These are phyloP conservation scores for Parambassis ranga DNA, from an alignment of 2,797 vertebrate genomes.

Conservation along the genomic window DNA sequence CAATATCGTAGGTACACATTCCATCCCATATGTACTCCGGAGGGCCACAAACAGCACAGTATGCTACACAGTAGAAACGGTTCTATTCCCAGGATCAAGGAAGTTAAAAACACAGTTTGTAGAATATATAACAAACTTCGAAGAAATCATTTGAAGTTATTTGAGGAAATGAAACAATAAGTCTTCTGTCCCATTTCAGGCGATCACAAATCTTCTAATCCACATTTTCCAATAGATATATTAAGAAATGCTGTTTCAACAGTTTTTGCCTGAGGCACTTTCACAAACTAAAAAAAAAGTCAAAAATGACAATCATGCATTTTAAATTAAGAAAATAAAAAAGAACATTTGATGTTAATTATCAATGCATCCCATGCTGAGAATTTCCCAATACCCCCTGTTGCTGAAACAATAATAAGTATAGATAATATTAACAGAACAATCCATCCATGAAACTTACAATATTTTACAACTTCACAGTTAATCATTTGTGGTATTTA, in stretches of 20 bases:
- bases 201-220: constrained; percentile 11
- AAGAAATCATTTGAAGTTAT: not conserved
- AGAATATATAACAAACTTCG: not conserved
- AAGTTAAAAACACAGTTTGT: not conserved
- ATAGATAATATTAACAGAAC: constrained; percentile 18
- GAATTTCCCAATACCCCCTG: constrained; percentile 13
- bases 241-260: constrained; percentile 4
- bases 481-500: constrained; percentile 3
- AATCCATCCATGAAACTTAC: constrained; percentile 23
- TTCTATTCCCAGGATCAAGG: no score
- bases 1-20: no score
- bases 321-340: not conserved
- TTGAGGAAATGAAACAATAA: not conserved
- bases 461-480: constrained; percentile 8
- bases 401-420: constrained; percentile 16
- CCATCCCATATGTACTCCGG: no score
- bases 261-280: constrained; percentile 13
- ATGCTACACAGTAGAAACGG: not conserved
- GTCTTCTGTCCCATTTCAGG: not conserved
- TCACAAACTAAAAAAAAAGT: not conserved
- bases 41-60: no score
- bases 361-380: constrained; percentile 12
- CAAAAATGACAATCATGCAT: not conserved
- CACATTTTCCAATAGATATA: not conserved
- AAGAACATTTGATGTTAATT: constrained; percentile 10